Base-by-base conservation (phyloP, 2,888 invertebrate species). In the Ochropacha duplaris region DNA sequence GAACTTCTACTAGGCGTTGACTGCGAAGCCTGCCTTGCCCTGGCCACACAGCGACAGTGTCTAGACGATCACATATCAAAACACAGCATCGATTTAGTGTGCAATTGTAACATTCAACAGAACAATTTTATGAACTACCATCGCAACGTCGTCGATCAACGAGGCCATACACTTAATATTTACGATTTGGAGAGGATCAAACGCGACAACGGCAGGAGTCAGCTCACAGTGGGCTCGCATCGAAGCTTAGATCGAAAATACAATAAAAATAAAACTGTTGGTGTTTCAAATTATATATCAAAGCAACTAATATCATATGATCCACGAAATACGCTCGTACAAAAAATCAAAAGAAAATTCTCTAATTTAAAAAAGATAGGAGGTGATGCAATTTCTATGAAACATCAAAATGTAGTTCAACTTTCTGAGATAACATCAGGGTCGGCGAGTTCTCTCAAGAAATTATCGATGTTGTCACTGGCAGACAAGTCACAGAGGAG, bases 241-340 rank as follows among this genome's bases (percentile, higher is more conserved):
- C 88, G 92, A 54, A 93, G 93, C 65, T 79, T 93, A 55, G 93
- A 93, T 78, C 84, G 93, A 67, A 93, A 92, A 75, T 85, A 87
- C 64, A 87, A 81, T 60, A 93, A 92, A 75, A 88, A 85, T 64
- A 92, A 90, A 82, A 87, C 88, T 54, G 87, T 89, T 56, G 92
- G 92, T 14, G 91, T 92, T 49, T 91, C 92, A 34, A 90, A 88
- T 69, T 93, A 93, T 63, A 87, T 93, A 76, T 92, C 93, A 28
- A 91, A 90, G 72, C 93, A 93, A 72, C 80, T 92, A 62, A 91
- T 92, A 72, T 89, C 93, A 2, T 92, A 93, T 71, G 92, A 93
- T 61, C 92, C 88, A 19, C 87, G 91, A 44, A 90, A 87, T 63
- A 92, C 90, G 24, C 83, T 93, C 51, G 88, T 93, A 36, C 92